Base-by-base conservation (phyloP, 2,797 vertebrate genomes). In the Fringilla coelebs region DNA sequence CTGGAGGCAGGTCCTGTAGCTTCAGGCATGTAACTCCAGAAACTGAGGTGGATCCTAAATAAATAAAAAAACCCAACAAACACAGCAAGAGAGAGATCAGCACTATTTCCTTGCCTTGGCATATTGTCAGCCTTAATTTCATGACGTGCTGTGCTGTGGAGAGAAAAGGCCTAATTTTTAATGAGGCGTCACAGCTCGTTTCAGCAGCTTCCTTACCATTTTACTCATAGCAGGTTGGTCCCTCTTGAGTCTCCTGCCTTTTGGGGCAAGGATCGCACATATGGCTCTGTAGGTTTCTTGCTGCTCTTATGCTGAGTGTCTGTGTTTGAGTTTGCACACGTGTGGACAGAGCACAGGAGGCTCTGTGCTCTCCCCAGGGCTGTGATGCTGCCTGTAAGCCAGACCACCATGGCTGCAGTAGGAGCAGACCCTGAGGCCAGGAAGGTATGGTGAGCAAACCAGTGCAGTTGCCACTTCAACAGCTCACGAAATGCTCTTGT, bases 111-210 rank as follows among this genome's bases (percentile, higher is more conserved):
- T 63, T 77, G 11, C 41, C 36, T 10, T 81, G 55, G 8, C 13
- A 9, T 60, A 25, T 73, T 71, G n/a, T 78, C 48, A 76, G 57
- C 32, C 74, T 41, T 95, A 68, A 57, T 92, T 94, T 91, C 41
- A 19, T 38, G 20, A 71, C 43, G 25, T 83, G 49, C 34, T 60
- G 7, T 71, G 65, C 74, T 8, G 1, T 43, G 65, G 46, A 57
- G 58, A 70, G 77, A 29, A 71, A 67, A 66, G 21, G 12, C 34
- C 61, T 75, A 40, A 29, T 85, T 54, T 63, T 85, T 70, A 78
- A 84, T 45, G 52, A 72, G 66, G n/a, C 61, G 51, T 38, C 60
- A 20, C 49, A 38, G 68, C 28, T 94, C 14, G 12, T 70, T 80
- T 92, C 28, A 85, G 43, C 51, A 75, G 13, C 31, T 24, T 70